phyloP scores from a whole-genome alignment of 2,797 vertebrate genomes.

The Simalia tracyae region DNA sequence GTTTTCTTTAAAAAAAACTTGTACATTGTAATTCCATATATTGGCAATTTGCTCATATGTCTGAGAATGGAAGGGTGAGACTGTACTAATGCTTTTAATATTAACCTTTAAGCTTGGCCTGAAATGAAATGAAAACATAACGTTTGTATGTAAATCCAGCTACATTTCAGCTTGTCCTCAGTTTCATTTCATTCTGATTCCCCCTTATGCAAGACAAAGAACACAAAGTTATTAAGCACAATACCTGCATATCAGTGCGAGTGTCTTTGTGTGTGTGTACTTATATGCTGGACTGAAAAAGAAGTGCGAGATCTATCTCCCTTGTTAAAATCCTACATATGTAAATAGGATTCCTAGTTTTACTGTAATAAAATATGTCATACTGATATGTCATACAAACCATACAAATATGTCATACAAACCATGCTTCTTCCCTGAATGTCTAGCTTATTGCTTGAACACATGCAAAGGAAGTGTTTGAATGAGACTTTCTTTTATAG shows the following conservation, averaged over 20 bases:
- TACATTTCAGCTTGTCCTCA: constrained; percentile 47
- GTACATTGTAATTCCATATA: constrained; percentile 55
- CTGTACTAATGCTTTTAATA: constrained; percentile 63
- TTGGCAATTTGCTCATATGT: constrained; percentile 56
- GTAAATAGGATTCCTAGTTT: constrained; percentile 12
- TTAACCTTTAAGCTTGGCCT: constrained; percentile 63
- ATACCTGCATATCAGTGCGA: constrained; percentile 26
- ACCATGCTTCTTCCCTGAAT: background rate
- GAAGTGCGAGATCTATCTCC: background rate
- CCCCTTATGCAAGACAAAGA: constrained; percentile 31
- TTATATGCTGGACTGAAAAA: background rate
- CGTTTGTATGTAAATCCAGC: constrained; percentile 65
- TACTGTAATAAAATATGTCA: background rate
- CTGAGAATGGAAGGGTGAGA: constrained; percentile 53
- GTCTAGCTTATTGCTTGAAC: background rate
- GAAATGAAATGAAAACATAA: constrained; percentile 67
- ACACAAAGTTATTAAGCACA: constrained; percentile 57
- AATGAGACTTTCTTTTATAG: background rate
- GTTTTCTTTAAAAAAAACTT: constrained; percentile 48
- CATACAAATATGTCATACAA: constrained; percentile 3
- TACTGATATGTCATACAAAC: too few relatives aligned
- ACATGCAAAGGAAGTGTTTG: background rate
- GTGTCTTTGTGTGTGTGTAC: background rate
- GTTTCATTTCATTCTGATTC: constrained; percentile 50
- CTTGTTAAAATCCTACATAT: background rate